Evolutionary conservation across 2,888 invertebrate genomes (phyloP), one percentile per base, ranked within the genome.

Genomic region (Cheilosia variabilis): DNA sequence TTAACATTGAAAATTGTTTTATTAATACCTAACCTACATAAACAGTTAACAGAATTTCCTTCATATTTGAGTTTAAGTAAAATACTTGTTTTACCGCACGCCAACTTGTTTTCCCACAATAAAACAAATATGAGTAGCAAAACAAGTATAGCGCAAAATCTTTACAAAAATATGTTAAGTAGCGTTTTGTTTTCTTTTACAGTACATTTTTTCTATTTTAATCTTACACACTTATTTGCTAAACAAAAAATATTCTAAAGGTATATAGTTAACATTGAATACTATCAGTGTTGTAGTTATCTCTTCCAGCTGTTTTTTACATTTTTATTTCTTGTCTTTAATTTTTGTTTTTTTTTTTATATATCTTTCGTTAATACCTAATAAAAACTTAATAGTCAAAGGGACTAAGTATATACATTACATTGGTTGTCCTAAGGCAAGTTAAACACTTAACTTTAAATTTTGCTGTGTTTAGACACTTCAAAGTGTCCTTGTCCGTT

Each of bases 251-350:
- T 78, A 60, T 65, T 75, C 57, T 63, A 63, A 84, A 71, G 37
- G 62, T 62, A 47, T 75, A 73, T 41, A 81, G 55, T 73, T 77
- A 77, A 81, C 86, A 86, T 45, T 81, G 86, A 86, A 86, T 86
- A 86, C 86, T 86, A 81, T 81, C 81, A 86, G 86, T 86, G 86
- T 86, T 55, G 62, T 63, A 76, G 58, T 80, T 80, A 69, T 68
- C 62, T 72, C 62, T 47, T 63, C 41, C 19, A 60, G 41, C 66
- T 66, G 58, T 34, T 53, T 53, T 17, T 45, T 45, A n/a, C 6
- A 53, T 73, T 66, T 53, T 41, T 68, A 53, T 53, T 72, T 60
- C 55, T 55, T 66, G 57, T 77, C 50, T 75, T 55, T 55, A n/a
- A 7, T 43, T 41, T 22, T 22, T 13, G 7, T 47, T 47, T 37